phyloP scores from a whole-genome alignment of 2,888 invertebrate genomes.

The Cephus nigrinus region DNA sequence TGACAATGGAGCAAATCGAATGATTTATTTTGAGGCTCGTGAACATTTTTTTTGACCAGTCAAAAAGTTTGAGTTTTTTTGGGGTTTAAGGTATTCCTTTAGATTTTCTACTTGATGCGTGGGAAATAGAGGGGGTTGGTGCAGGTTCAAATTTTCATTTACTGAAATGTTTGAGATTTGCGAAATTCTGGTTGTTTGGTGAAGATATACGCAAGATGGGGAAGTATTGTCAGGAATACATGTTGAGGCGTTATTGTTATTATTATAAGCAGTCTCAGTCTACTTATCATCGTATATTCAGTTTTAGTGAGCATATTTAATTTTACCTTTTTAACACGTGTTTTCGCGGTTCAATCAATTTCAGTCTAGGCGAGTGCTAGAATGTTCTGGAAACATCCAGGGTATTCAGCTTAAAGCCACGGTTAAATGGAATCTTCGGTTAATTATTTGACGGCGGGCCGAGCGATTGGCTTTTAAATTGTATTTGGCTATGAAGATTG shows the following conservation, averaged over 20 bases:
- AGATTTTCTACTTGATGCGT: not conserved
- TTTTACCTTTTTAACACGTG: not conserved
- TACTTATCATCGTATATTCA: not conserved
- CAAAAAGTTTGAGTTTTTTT: constrained; percentile 13
- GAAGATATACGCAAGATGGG: not conserved
- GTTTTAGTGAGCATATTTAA: not conserved
- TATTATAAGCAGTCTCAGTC: not conserved
- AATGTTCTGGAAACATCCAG: not conserved
- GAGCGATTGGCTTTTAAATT: not conserved
- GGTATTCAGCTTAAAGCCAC: not conserved
- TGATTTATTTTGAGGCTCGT: not conserved
- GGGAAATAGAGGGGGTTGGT: not conserved
- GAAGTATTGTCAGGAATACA: not conserved
- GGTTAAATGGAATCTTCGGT: not conserved
- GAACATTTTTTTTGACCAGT: not conserved
- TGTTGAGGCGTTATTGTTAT: not conserved
- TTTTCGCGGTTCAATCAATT: not conserved
- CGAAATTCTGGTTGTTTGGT: not conserved
- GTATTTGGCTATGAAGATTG: not conserved
- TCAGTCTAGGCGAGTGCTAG: not conserved
- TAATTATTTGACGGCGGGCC: not conserved
- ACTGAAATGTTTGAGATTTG: not conserved
- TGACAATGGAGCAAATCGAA: not conserved
- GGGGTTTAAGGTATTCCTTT: not conserved
- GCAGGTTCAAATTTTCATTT: not conserved